Evolutionary conservation across 1,140 invertebrate species (phyloP).

Genomic region (Ptiloglossa arizonensis): DNA sequence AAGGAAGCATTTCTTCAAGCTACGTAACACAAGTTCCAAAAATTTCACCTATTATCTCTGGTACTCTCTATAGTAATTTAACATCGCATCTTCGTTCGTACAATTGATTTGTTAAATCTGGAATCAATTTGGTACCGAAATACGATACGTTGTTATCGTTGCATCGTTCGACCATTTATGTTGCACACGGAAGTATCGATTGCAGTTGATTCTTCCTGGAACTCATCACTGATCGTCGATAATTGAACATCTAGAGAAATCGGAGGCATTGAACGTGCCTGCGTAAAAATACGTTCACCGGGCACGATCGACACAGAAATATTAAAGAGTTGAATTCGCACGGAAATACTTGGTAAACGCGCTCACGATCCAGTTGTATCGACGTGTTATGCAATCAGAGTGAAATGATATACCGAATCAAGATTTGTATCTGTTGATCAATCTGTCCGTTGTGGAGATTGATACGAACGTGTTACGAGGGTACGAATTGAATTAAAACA

Average conservation of each 20-base stretch:
- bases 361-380: constrained; percentile 1
- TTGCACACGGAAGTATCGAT: constrained; percentile 3
- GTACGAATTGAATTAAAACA: constrained; percentile 57
- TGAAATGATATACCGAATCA: constrained; percentile 33
- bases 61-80: no score
- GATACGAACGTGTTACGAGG: constrained; percentile 46
- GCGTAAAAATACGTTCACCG: background rate
- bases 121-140: background rate
- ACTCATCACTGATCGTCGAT: background rate
- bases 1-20: no score
- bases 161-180: background rate
- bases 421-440: constrained; percentile 23
- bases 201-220: constrained; percentile 4
- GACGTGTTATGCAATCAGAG: constrained; percentile 1
- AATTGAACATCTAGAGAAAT: constrained; percentile 6
- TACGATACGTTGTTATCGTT: background rate
- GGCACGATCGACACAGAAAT: background rate
- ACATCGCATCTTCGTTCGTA: background rate
- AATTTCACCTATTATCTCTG: no score
- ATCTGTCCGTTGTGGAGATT: background rate
- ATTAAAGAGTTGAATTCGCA: background rate
- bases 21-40: no score
- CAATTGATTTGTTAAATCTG: background rate
- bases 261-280: background rate
- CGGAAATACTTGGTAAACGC: background rate